A percentile compares a stretch with the other conserved stretches of the same genome.
phyloP scores from a whole-genome alignment of 2,888 invertebrate genomes.

The Eilema depressum region DNA sequence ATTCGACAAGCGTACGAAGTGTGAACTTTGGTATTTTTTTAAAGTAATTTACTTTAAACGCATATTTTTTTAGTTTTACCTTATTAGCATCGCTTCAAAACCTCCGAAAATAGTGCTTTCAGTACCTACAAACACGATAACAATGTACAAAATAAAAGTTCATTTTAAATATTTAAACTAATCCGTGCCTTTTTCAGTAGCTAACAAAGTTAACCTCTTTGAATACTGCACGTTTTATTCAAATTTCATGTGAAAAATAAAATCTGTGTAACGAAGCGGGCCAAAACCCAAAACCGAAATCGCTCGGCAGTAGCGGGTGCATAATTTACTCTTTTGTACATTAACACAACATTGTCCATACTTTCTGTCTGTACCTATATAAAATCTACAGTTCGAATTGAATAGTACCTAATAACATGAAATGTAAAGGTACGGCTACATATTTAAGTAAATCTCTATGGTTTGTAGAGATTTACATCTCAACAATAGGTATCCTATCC shows the following conservation, averaged over 20 bases:
- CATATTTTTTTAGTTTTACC: not conserved
- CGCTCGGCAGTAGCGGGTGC: constrained; percentile 40
- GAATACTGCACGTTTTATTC: constrained; percentile 17
- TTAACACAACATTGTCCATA: constrained; percentile 48
- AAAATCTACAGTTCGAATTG: constrained; percentile 15
- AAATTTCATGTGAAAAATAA: constrained; percentile 28
- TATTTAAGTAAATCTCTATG: too few species aligned
- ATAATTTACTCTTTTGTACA: constrained; percentile 54
- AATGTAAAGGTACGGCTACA: too few species aligned
- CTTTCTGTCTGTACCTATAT: constrained; percentile 15
- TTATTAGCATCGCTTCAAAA: not conserved
- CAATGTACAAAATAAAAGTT: not conserved
- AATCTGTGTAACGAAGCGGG: constrained; percentile 34
- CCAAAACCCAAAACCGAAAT: constrained; percentile 45
- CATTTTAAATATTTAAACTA: not conserved
- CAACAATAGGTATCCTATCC: too few species aligned
- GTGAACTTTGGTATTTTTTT: too few species aligned
- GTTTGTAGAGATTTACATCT: too few species aligned
- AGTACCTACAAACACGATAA: not conserved
- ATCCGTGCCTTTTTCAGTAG: not conserved
- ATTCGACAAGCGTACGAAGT: too few species aligned
- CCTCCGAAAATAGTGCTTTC: not conserved
- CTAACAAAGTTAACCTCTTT: not conserved
- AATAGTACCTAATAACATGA: constrained; percentile 48
- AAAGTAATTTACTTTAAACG: too few species aligned